A percentile compares a stretch with the other conserved stretches of the same genome.
These are phyloP conservation scores for Delphinus delphis DNA, from an alignment of 2,113 vertebrate genomes.

Conservation along the genomic window DNA sequence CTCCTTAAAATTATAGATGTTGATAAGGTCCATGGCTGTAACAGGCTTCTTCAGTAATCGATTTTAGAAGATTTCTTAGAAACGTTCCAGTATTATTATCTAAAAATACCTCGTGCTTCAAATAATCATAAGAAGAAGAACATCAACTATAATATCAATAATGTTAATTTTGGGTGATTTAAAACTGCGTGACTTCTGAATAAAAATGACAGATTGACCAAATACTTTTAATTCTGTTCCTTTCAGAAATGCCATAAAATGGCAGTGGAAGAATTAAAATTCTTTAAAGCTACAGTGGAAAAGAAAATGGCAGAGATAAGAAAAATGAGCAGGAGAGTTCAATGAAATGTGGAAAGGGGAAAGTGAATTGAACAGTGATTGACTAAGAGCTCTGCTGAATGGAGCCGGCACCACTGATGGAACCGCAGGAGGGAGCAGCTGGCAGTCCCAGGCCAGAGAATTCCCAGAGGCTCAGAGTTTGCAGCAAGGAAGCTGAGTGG, in stretches of 20 bases:
- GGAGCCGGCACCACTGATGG: background rate
- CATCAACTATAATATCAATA: background rate
- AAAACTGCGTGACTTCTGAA: background rate
- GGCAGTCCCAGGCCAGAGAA: background rate
- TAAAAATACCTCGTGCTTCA: background rate
- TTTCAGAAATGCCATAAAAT: slow-evolving; percentile 13
- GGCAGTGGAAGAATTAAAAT: background rate
- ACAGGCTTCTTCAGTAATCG: background rate
- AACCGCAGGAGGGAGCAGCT: background rate
- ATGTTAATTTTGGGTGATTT: background rate
- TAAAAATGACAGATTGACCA: background rate
- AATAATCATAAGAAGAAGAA: background rate
- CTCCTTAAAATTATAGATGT: background rate
- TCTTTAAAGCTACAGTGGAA: background rate
- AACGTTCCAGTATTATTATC: background rate
- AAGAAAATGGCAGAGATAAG: background rate
- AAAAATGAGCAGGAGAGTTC: background rate
- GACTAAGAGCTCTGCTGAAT: background rate
- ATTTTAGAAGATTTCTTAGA: background rate
- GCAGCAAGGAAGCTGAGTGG: background rate
- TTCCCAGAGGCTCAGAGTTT: background rate
- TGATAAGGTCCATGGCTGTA: background rate
- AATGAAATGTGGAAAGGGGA: background rate
- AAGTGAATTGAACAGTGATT: background rate
- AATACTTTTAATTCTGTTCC: background rate